Evolutionary conservation across 2,888 invertebrate genomes (phyloP), one percentile per base, ranked within the genome.

Genomic region (Escarpia spicata): DNA sequence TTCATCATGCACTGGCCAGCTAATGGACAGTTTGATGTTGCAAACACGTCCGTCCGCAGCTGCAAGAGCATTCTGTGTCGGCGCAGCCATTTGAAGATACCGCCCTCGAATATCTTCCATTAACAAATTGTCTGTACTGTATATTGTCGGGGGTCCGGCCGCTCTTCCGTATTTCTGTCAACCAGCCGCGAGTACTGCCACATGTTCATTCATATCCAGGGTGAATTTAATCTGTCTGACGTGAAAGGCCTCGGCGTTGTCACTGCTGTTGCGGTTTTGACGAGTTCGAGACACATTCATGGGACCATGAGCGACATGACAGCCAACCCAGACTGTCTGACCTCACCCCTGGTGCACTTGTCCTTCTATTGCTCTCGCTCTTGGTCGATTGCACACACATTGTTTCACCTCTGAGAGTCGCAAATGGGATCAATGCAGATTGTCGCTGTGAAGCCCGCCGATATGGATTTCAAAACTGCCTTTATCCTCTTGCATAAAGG

Each of bases 401-500:
- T 75, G n/a, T 75, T 75, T 75, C 75, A 75, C 75, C 19, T 75
- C 19, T 1, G 26, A 26, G 75, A 3, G 75, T 26, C n/a, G 75
- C n/a, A n/a, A 0, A 19, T 26, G 26, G 19, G 75, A 75, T 0
- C 75, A 75, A 75, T 75, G 19, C 75, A 19, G 75, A 75, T 26
- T 75, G 75, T 75, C 19, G 19, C 75, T 6, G 26, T 6, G 75
- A 75, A n/a, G 6, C 75, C 2, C 0, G 19, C 75, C 6, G 26
- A 75, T 75, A 26, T 75, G 75, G 75, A 75, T 75, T 75, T 75
- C 75, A 75, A 75, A 75, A 75, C 26, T 75, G 75, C 75, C 75
- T 75, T 75, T 26, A n/a, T 75, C 19, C 75, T 75, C n/a, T n/a
- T 6, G 75, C 19, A 75, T n/a, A 75, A 75, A 26, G 75, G 75